Percentiles rank a stretch among this genome's conserved stretches.
Conservation (phyloP, 2,113 vertebrate species). For the Corythornis madagascariensis region DNA sequence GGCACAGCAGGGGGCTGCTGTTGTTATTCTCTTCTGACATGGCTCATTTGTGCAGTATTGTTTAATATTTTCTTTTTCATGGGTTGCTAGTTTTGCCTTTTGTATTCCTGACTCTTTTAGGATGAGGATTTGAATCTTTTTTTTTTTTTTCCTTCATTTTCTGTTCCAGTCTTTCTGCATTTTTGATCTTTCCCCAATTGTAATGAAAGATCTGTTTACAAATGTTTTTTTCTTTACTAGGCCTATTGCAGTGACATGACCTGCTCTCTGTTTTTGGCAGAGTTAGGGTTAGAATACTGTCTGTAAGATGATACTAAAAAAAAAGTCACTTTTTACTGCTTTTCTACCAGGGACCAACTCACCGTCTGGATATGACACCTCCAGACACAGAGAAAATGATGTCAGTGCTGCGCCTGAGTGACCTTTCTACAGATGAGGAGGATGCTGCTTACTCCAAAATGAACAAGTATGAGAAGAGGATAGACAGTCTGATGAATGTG, state of each 20-base stretch:
- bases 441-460: constrained; percentile 80
- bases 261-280: not conserved
- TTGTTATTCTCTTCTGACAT: not conserved
- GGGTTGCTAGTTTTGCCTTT: not conserved
- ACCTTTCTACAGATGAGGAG: constrained; percentile 88
- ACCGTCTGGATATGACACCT: constrained; percentile 79
- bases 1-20: not conserved
- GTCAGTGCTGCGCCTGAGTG: constrained; percentile 81
- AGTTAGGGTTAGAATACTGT: not conserved
- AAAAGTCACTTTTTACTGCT: not conserved
- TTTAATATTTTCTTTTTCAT: not conserved
- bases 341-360: constrained; percentile 78
- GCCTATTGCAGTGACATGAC: not conserved
- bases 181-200: not conserved
- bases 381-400: constrained; percentile 76
- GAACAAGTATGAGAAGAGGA: constrained; percentile 87
- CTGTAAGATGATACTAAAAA: not conserved
- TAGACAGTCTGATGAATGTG: constrained; percentile 84
- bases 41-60: not conserved
- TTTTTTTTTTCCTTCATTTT: not conserved
- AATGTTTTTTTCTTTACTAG: not conserved
- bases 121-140: not conserved
- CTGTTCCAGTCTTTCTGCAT: not conserved
- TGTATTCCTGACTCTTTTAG: not conserved
- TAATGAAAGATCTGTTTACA: not conserved